Percentiles rank a stretch among this genome's conserved stretches.
phyloP scores from a whole-genome alignment of 2,888 invertebrate species.

The Cylloceria caligata region DNA sequence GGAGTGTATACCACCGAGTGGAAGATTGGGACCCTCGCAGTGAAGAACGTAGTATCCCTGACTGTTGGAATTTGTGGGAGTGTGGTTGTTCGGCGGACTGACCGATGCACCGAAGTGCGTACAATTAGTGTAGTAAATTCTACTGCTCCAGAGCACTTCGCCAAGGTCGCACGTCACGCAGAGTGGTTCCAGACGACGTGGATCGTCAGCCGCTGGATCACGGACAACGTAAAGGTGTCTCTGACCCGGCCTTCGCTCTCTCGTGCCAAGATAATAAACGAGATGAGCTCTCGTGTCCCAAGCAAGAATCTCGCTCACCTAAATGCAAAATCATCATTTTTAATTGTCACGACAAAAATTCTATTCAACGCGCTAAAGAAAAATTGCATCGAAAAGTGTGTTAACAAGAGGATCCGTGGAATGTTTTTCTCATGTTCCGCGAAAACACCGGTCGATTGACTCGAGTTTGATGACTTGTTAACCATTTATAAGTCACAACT shows the following conservation, averaged over 20 bases:
- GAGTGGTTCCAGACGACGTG: slow-evolving; percentile 89
- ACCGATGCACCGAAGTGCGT: slow-evolving; percentile 93
- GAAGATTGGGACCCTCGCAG: slow-evolving; percentile 96
- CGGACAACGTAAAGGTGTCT: slow-evolving; percentile 94
- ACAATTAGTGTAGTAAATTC: slow-evolving; percentile 92
- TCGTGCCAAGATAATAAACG: slow-evolving; percentile 91
- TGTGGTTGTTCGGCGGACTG: slow-evolving; percentile 81
- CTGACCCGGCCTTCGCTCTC: slow-evolving; percentile 93
- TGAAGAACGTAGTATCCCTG: slow-evolving; percentile 90
- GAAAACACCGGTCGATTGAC: too few relatives aligned
- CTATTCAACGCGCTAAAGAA: not conserved
- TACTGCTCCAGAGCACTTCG: slow-evolving; percentile 91
- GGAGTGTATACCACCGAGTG: slow-evolving; percentile 92
- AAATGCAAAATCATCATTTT: not conserved
- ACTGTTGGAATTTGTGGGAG: slow-evolving; percentile 55
- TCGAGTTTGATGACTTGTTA: too few relatives aligned
- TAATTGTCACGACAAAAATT: not conserved
- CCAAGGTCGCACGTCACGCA: slow-evolving; percentile 95
- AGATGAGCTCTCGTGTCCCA: slow-evolving; percentile 94
- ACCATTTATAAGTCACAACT: too few relatives aligned
- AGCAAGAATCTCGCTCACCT: slow-evolving; percentile 89
- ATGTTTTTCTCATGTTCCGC: too few relatives aligned
- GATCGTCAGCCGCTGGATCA: slow-evolving; percentile 90
- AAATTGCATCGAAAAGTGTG: too few relatives aligned
- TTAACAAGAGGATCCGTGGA: too few relatives aligned